A percentile compares a stretch with the other conserved stretches of the same genome.
These are phyloP conservation scores for Magallana nippona DNA, from an alignment of 2,888 invertebrate genomes.

Conservation along the genomic window DNA sequence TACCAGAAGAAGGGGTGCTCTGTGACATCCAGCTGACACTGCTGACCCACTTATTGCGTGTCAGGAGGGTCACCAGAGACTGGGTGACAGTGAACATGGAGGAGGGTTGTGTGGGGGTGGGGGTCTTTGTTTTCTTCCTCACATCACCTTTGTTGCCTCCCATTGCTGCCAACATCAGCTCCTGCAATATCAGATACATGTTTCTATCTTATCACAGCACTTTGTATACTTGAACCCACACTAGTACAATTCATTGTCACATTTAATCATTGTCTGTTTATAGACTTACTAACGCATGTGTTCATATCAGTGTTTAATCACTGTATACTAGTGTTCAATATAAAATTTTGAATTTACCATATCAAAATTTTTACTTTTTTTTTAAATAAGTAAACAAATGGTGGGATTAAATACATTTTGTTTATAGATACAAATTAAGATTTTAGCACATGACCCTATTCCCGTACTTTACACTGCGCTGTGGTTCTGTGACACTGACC, in stretches of 20 bases:
- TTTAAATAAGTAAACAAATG: not conserved
- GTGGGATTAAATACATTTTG: not conserved
- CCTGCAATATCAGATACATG: slow-evolving; percentile 69
- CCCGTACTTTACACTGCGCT: not conserved
- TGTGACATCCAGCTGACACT: slow-evolving; percentile 34
- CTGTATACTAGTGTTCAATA: no score
- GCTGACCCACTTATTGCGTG: slow-evolving; percentile 60
- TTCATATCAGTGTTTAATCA: no score
- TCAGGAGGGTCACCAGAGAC: slow-evolving; percentile 83
- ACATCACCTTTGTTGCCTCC: slow-evolving; percentile 66
- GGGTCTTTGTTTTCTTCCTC: slow-evolving; percentile 57
- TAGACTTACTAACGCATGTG: no score
- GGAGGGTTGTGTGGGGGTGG: slow-evolving; percentile 67
- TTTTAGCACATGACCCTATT: no score
- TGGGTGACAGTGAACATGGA: slow-evolving; percentile 83
- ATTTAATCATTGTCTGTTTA: no score
- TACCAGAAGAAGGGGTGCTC: not conserved
- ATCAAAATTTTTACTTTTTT: not conserved
- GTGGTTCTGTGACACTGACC: slow-evolving; percentile 64
- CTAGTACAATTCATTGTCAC: no score
- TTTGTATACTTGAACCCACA: no score
- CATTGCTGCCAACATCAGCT: slow-evolving; percentile 81
- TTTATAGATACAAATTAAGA: no score
- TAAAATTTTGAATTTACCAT: no score
- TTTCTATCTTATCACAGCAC: no score